Percentiles rank a stretch among this genome's conserved stretches.
phyloP scores from a whole-genome alignment of 2,888 invertebrate genomes.

The Acanthosepion pharaonis region DNA sequence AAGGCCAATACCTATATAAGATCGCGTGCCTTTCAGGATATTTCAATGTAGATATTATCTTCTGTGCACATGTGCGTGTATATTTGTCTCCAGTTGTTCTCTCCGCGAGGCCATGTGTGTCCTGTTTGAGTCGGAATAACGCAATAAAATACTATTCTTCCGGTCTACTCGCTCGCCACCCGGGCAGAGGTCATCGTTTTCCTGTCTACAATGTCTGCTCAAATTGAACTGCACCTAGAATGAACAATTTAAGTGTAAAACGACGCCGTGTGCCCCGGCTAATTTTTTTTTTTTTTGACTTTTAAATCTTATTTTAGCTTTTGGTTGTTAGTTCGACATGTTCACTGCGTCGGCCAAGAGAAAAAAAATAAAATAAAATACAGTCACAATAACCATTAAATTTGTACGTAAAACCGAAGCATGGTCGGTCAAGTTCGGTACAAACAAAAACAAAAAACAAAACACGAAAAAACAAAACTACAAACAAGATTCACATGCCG shows the following conservation, averaged over 20 bases:
- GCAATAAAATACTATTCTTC: background rate
- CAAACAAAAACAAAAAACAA: background rate
- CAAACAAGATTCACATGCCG: no score
- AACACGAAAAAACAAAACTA: background rate
- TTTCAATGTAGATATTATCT: no score
- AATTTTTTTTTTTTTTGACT: background rate
- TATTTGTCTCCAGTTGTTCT: background rate
- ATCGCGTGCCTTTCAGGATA: no score
- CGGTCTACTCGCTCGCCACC: background rate
- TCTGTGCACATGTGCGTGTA: background rate
- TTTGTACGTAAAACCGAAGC: background rate
- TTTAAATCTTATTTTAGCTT: constrained; percentile 6
- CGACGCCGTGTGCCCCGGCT: background rate
- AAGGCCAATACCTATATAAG: no score
- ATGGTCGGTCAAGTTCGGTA: background rate
- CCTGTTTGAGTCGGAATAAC: background rate
- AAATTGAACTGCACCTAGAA: background rate
- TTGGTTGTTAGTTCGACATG: background rate
- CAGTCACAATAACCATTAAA: background rate
- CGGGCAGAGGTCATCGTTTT: background rate
- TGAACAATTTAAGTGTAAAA: background rate
- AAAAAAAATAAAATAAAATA: no score
- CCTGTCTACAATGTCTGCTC: constrained; percentile 20
- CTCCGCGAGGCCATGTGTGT: background rate
- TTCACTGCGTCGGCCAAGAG: background rate